Conservation (phyloP, 2,888 invertebrate species). For the Callyntrura sp. region DNA sequence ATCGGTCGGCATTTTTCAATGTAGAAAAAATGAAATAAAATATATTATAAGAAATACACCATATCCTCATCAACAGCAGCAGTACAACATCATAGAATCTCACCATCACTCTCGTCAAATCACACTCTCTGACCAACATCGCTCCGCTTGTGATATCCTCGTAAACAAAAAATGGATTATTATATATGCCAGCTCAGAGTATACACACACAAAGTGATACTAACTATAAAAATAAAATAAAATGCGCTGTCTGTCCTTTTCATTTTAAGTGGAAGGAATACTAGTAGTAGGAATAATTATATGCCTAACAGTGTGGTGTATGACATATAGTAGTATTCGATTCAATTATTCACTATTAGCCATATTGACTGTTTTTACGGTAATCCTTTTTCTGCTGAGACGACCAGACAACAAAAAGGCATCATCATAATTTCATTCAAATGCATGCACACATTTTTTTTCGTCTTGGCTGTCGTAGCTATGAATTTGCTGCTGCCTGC, state of each 20-base stretch:
- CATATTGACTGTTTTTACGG: conserved; percentile 57
- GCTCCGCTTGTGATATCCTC: conserved; percentile 5
- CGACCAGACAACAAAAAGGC: conserved; percentile 15
- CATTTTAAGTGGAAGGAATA: background rate
- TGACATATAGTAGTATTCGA: background rate
- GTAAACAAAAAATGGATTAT: conserved; percentile 28
- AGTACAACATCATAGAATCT: background rate
- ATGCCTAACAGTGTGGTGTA: background rate
- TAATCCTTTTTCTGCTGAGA: conserved; percentile 44
- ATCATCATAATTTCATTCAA: conserved; percentile 37
- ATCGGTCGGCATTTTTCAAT: conserved; percentile 50
- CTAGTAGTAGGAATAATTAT: background rate
- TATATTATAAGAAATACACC: background rate
- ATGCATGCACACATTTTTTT: conserved; percentile 32
- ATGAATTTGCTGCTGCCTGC: background rate
- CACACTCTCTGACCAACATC: conserved; percentile 13
- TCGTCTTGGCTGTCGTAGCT: background rate
- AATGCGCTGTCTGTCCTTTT: conserved; percentile 5
- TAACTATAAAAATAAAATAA: too few relatives aligned
- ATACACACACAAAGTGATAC: background rate
- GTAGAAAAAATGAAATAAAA: conserved; percentile 33
- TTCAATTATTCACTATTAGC: conserved; percentile 21
- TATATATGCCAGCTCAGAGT: background rate
- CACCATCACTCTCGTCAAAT: background rate
- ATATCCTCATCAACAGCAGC: conserved; percentile 5